Conservation (phyloP, 2,888 invertebrate species). For the Hemaris fuciformis region DNA sequence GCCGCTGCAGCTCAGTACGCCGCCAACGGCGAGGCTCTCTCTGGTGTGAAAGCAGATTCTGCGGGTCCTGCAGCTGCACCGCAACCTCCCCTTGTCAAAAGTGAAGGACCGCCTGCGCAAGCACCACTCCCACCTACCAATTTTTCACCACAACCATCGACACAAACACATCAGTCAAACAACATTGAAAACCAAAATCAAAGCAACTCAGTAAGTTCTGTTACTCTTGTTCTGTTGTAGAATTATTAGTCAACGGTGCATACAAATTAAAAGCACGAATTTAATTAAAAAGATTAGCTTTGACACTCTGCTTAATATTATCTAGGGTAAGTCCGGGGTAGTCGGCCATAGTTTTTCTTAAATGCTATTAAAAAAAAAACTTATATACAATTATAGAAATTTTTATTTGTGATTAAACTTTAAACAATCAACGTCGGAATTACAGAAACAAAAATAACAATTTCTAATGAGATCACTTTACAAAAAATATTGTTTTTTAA, state of each 20-base stretch:
- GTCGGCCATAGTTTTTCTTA: too few species aligned
- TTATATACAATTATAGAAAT: too few species aligned
- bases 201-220: conserved; percentile 63
- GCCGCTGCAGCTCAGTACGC: conserved; percentile 83
- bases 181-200: conserved; percentile 82
- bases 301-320: too few species aligned
- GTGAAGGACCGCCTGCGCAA: conserved; percentile 75
- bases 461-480: too few species aligned
- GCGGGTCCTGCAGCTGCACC: conserved; percentile 63
- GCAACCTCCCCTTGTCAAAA: conserved; percentile 76
- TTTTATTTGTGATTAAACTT: too few species aligned
- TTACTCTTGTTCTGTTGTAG: background rate
- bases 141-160: conserved; percentile 72
- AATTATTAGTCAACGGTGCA: background rate
- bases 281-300: too few species aligned
- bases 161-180: conserved; percentile 70
- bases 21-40: conserved; percentile 79
- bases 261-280: too few species aligned
- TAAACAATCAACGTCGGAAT: too few species aligned
- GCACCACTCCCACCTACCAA: conserved; percentile 69
- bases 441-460: too few species aligned
- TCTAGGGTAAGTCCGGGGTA: too few species aligned
- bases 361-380: too few species aligned
- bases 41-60: conserved; percentile 75
- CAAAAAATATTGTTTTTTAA: too few species aligned